Conservation (phyloP, 2,888 invertebrate species). For the Subacronicta megacephala region DNA sequence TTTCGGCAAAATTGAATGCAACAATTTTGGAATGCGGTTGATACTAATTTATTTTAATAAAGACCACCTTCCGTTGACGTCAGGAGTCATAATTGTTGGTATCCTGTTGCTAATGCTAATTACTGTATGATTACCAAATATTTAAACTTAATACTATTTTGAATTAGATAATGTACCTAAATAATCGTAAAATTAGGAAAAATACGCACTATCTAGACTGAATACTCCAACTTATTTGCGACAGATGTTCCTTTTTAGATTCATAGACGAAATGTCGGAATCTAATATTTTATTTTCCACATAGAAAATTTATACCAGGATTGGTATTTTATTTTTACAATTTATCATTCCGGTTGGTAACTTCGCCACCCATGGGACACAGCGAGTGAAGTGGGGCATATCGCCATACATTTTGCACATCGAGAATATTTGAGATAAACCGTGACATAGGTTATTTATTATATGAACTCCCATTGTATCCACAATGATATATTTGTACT, state of each 20-base stretch:
- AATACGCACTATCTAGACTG: neutral
- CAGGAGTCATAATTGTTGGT: conserved; percentile 54
- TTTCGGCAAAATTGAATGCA: conserved; percentile 26
- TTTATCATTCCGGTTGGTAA: conserved; percentile 59
- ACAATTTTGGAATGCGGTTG: conserved; percentile 29
- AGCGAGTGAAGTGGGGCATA: conserved; percentile 48
- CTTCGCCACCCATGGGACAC: conserved; percentile 50
- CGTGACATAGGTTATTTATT: conserved; percentile 40
- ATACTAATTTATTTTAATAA: conserved; percentile 46
- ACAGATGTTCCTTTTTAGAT: conserved; percentile 24
- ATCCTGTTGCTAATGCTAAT: conserved; percentile 60
- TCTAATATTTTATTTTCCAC: conserved; percentile 44
- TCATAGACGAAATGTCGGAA: conserved; percentile 37
- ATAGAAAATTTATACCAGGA: conserved; percentile 41
- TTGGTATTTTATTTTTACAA: conserved; percentile 59
- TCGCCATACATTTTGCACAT: conserved; percentile 45
- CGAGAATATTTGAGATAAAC: conserved; percentile 50
- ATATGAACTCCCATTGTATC: conserved; percentile 29
- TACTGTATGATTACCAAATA: conserved; percentile 41
- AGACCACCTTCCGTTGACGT: conserved; percentile 60
- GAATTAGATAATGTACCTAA: neutral
- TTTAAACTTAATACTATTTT: conserved; percentile 10
- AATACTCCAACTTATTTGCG: conserved; percentile 1
- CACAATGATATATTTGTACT: conserved; percentile 34
- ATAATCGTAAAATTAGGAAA: conserved; percentile 1